Evolutionary conservation across 2,888 invertebrate genomes (phyloP), one percentile per base, ranked within the genome.

Genomic region (Itoplectis maculator): DNA sequence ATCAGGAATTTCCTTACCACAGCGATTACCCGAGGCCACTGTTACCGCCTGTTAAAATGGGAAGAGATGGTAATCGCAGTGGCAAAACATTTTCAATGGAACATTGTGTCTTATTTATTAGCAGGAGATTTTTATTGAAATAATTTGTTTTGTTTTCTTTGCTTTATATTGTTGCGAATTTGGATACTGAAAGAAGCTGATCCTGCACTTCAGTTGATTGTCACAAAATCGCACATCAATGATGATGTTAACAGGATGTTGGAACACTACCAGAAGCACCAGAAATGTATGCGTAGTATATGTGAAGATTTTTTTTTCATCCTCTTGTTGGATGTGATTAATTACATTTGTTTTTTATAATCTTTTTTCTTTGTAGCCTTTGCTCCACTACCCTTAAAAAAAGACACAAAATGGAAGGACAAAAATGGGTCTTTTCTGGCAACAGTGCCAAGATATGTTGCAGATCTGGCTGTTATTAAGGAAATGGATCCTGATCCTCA

Each of bases 401-500:
- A 86, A 61, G 81, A 87, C 13, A 0, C 89, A 8, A 77, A 87
- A 37, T 90, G 89, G 88, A 66, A 69, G 29, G 76, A 68, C 11
- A 37, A 35, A 7, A 42, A 77, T 42, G 45, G 75, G 23, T 73
- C 18, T 59, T 29, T 59, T n/a, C 68, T 45, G 49, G 84, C 87
- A 11, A 84, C 74, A 13, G 15, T 92, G 20, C 90, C 92, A 20
- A 89, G 79, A 81, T 91, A 88, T 82, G 42, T 91, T 8, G 91
- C 90, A 75, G 88, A 90, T 73, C 76, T 92, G 65, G 90, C 92
- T 54, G 88, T 89, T 80, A 79, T 90, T 45, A 81, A 91, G 20
- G 91, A 92, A 13, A 83, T 87, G 75, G 92, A 92, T 88, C 92
- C 92, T 42, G 92, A 92, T 88, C 90, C 91, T 51, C 78, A 90